Conservation (phyloP, 2,113 vertebrate species). For the Hippocampus comes region DNA sequence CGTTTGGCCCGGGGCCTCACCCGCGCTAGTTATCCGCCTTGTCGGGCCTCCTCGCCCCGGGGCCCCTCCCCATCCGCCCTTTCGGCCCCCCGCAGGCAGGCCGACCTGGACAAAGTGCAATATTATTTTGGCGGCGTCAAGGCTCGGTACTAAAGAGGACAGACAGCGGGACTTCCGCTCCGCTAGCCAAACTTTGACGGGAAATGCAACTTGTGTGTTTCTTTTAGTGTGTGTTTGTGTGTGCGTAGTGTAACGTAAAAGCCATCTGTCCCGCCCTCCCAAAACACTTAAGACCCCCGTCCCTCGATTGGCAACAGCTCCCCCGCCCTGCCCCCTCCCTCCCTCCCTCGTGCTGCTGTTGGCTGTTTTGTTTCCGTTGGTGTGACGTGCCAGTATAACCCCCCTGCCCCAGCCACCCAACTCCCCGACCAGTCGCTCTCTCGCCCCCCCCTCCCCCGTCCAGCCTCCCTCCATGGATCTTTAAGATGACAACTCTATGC, state of each 20-base stretch:
- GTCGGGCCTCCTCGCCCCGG: neutral
- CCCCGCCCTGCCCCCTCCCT: conserved; percentile 45
- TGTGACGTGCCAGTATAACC: conserved; percentile 77
- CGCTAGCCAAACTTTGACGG: conserved; percentile 68
- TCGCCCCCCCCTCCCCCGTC: neutral
- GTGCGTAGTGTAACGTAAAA: conserved; percentile 79
- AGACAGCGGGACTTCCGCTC: conserved; percentile 18
- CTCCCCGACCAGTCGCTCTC: conserved; percentile 16
- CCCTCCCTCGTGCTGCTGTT: conserved; percentile 74
- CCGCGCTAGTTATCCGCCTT: neutral
- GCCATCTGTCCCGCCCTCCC: conserved; percentile 64
- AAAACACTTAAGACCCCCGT: conserved; percentile 11
- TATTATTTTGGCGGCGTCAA: conserved; percentile 36
- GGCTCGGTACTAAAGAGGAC: conserved; percentile 38
- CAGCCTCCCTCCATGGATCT: conserved; percentile 65
- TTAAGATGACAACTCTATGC: conserved; percentile 84
- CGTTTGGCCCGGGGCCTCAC: neutral
- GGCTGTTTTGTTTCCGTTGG: conserved; percentile 79
- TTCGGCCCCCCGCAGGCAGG: conserved; percentile 38
- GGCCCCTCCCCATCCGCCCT: conserved; percentile 14
- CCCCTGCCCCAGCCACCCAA: neutral
- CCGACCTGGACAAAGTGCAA: conserved; percentile 62
- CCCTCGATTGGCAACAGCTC: conserved; percentile 10
- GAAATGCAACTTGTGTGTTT: conserved; percentile 82
- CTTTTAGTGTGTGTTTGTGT: conserved; percentile 79